These are phyloP conservation scores for Neomorphus geoffroyi DNA, from an alignment of 2,797 vertebrate genomes.

Conservation along the genomic window DNA sequence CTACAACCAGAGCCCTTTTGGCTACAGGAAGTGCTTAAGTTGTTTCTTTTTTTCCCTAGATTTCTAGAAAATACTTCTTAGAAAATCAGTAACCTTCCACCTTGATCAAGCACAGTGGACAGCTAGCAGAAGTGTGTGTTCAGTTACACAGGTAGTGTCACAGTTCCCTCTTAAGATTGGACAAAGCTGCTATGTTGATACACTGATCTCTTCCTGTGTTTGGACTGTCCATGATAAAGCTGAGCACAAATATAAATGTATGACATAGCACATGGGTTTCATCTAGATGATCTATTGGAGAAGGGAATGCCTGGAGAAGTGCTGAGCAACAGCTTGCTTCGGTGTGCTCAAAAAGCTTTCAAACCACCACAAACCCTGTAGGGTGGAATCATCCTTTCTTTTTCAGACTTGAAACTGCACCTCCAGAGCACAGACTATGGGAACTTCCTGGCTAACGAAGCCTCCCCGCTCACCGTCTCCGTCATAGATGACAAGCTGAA, in stretches of 20 bases:
- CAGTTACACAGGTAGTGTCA: neutral
- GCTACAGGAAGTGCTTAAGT: neutral
- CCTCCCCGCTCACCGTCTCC: slow-evolving; percentile 93
- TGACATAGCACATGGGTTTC: neutral
- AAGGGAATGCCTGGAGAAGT: neutral
- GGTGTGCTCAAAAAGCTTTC: neutral
- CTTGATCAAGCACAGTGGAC: neutral
- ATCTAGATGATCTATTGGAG: neutral
- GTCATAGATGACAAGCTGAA: slow-evolving; percentile 99
- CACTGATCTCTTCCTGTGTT: neutral
- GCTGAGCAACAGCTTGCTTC: neutral
- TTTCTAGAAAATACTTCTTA: neutral
- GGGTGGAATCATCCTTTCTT: neutral
- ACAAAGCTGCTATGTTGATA: neutral
- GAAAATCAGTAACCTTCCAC: neutral
- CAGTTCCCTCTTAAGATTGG: neutral
- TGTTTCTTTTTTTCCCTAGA: neutral
- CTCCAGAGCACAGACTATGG: slow-evolving; percentile 99
- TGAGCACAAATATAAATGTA: neutral
- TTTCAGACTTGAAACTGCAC: slow-evolving; percentile 93
- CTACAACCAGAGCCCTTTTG: neutral
- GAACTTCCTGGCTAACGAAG: slow-evolving; percentile 96
- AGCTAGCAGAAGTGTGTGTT: neutral
- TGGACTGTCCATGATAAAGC: neutral
- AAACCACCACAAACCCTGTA: neutral